Evolutionary conservation across 2,888 invertebrate species (phyloP), one percentile per base, ranked within the genome.

Genomic region (Drosophila meridionalis): DNA sequence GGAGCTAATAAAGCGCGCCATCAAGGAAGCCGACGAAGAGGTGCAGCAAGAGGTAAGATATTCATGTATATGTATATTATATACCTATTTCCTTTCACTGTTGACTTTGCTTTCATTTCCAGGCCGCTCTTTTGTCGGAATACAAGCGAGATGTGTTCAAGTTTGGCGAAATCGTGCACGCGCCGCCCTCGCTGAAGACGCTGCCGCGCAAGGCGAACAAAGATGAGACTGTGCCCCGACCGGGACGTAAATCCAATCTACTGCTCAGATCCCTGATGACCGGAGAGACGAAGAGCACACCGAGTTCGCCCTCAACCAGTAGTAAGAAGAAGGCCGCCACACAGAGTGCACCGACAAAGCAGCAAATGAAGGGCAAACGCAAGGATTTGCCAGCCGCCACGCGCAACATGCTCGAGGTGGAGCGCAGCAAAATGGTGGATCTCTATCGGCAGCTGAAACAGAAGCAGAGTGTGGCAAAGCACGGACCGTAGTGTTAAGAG

Each of bases 161-260:
- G 88, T 97, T 97, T 93, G 97, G 97, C 0, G 97, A 97, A 90
- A 94, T 95, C 58, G 95, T 94, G 3, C 95, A 96, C 92, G 96
- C 95, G 59, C 97, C 97, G 64, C 97, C 97, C 40, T 92, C 94
- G 60, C 93, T 97, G 45, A 93, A 91, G 47, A 91, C 93, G 4
- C 91, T 93, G 58, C 95, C 96, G 2, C 94, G 93, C 65, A 94
- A 94, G 82, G 94, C 94, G 48, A 84, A 89, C 55, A 93, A 93
- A 60, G 86, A 82, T 56, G 92, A 92, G 67, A 92, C 91, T 11
- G 93, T 93, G 3, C 93, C 94, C 45, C 92, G 94, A 73, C 94
- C 93, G 80, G 92, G 91, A 68, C 76, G 90, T 12, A 90, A 86
- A 53, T 20, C 82, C 2, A 89, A 90, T 62, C 70, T 89, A 2